Conservation (phyloP, 1,140 invertebrate species). For the Trissolcus basalis region DNA sequence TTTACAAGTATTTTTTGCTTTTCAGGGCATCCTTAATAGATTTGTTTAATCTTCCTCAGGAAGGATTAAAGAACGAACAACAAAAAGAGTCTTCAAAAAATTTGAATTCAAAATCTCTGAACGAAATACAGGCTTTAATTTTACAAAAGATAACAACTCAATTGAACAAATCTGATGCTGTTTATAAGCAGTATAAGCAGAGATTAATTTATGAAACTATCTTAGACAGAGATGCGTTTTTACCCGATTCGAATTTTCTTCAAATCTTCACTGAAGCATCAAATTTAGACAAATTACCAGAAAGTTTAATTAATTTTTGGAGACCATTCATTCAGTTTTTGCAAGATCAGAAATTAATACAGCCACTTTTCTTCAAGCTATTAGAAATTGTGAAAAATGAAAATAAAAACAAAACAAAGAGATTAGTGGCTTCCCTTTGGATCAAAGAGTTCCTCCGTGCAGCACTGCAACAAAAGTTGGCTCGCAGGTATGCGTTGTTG, state of each 20-base stretch:
- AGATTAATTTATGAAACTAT: conserved; percentile 50
- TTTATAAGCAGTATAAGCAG: background rate
- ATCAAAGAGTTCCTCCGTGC: conserved; percentile 74
- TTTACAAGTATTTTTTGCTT: background rate
- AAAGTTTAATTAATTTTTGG: conserved; percentile 73
- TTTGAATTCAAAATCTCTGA: background rate
- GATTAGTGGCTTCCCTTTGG: conserved; percentile 77
- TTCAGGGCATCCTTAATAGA: background rate
- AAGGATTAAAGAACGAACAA: background rate
- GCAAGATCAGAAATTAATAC: conserved; percentile 75
- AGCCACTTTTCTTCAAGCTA: conserved; percentile 74
- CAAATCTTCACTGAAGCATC: conserved; percentile 57
- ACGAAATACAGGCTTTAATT: background rate
- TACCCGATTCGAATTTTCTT: conserved; percentile 63
- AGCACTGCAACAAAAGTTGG: conserved; percentile 71
- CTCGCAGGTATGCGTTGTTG: conserved; percentile 63
- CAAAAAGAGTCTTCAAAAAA: background rate
- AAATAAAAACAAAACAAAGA: conserved; percentile 64
- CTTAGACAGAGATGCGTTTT: conserved; percentile 64
- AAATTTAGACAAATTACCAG: conserved; percentile 53
- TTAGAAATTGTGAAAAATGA: conserved; percentile 71
- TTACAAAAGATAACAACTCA: background rate
- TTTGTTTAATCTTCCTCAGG: too few species aligned
- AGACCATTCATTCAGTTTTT: conserved; percentile 75
- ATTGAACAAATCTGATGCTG: conserved; percentile 6